Evolutionary conservation across 2,113 vertebrate species (phyloP), one percentile per base, ranked within the genome.

Genomic region (Elgaria multicarinata): DNA sequence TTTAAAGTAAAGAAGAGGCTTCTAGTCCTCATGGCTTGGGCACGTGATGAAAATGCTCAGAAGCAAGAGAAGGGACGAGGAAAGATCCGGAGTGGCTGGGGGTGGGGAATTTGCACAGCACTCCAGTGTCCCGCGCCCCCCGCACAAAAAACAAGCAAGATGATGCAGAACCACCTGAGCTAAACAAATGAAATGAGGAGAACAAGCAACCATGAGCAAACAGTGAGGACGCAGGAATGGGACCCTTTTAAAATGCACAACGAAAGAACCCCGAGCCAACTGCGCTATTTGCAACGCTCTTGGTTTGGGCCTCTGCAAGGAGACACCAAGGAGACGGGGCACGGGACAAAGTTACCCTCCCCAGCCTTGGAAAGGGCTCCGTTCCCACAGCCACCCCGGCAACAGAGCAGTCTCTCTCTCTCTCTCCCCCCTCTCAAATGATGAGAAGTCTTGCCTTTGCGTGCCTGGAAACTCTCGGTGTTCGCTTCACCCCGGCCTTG

Each of bases 401-500:
- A n/a, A n/a, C n/a, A n/a, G n/a, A n/a, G n/a, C n/a, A n/a, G n/a
- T n/a, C n/a, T n/a, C n/a, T n/a, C n/a, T n/a, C 4, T 7, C 36
- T 3, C 44, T 72, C 31, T 84, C 92, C 80, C 81, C 77, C 39
- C 62, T 5, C 89, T 66, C 75, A 86, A 85, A 75, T 87, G 75
- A 42, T 22, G 18, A 71, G 33, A 90, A 92, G 33, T 78, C 90
- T 85, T 92, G 95, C 87, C 28, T n/a, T 93, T 90, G 83, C 93
- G 87, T 93, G 95, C 89, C 92, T 97, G 97, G 96, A 97, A 97
- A 96, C 89, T 96, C 91, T 96, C 94, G 95, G 90, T 83, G 13
- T 94, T 81, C 94, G 92, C 91, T 1, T 50, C 69, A 93, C 94
- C 90, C 94, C 93, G 94, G 92, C 93, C 96, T 96, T 96, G 95